phyloP scores from a whole-genome alignment of 2,797 vertebrate species.

The Gadopsis bispinosus region DNA sequence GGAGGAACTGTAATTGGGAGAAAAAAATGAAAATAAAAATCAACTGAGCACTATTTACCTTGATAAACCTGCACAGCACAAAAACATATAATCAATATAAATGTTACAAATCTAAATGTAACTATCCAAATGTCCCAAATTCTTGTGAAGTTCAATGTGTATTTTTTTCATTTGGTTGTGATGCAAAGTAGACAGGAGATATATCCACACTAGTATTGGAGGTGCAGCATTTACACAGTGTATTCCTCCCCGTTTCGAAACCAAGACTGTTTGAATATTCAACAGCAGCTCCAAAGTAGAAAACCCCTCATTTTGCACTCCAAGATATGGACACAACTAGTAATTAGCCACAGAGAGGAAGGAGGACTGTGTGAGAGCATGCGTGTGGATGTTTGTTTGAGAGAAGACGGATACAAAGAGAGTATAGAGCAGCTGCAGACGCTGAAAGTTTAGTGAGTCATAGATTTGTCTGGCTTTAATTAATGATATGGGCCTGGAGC shows the following conservation, averaged over 20 bases:
- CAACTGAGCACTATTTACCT: neutral
- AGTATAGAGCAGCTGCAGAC: constrained; percentile 47
- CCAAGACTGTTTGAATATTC: constrained; percentile 58
- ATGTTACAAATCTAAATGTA: neutral
- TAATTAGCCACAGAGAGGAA: constrained; percentile 59
- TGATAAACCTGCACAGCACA: neutral
- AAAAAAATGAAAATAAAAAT: no score
- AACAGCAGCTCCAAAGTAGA: constrained; percentile 43
- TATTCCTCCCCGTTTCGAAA: constrained; percentile 22
- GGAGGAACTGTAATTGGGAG: neutral
- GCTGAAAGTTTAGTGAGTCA: constrained; percentile 54
- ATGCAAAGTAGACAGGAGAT: neutral
- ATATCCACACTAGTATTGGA: constrained; percentile 16
- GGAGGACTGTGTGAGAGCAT: neutral
- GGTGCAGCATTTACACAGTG: constrained; percentile 24
- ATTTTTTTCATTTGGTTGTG: neutral
- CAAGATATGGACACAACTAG: constrained; percentile 64
- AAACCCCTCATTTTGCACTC: constrained; percentile 71
- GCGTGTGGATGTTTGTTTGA: constrained; percentile 14
- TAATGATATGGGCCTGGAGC: constrained; percentile 45
- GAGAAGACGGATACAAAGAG: neutral
- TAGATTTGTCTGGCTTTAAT: constrained; percentile 60
- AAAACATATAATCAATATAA: neutral
- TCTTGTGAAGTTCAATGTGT: constrained; percentile 4
- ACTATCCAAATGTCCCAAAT: neutral